Percentiles rank a stretch among this genome's conserved stretches.
Evolutionary conservation across 2,113 vertebrate species (phyloP).

Genomic region (Megalops atlanticus): DNA sequence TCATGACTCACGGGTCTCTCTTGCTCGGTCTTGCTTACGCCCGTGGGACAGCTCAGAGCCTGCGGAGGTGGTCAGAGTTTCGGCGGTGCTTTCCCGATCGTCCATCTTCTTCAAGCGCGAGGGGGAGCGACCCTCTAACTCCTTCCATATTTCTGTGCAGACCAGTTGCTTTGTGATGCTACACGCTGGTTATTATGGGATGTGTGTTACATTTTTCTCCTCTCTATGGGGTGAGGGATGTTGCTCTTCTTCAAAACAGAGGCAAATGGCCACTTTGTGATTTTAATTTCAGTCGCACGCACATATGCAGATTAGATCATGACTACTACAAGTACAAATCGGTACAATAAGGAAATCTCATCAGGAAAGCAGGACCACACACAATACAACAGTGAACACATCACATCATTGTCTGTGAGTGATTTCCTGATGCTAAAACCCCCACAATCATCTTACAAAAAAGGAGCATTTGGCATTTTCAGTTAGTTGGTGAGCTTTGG

Average conservation of each 20-base stretch:
- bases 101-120: too few relatives aligned
- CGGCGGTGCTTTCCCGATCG: too few relatives aligned
- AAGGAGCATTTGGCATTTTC: neutral
- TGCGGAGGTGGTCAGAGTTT: neutral
- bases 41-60: neutral
- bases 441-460: neutral
- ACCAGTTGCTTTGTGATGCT: too few relatives aligned
- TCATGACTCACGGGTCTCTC: neutral
- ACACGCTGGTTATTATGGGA: too few relatives aligned
- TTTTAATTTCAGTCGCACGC: too few relatives aligned
- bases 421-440: neutral
- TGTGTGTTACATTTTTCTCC: neutral
- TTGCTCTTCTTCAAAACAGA: too few relatives aligned
- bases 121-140: too few relatives aligned
- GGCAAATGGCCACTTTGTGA: neutral
- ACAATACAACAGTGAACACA: constrained; percentile 27
- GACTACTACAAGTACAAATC: neutral
- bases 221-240: neutral
- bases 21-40: neutral
- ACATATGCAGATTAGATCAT: too few relatives aligned
- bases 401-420: neutral
- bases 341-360: constrained; percentile 17
- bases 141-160: too few relatives aligned
- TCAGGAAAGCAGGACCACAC: constrained; percentile 6
- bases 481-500: neutral